Conservation (phyloP, 2,888 invertebrate species). For the Acanthopleura granulata region DNA sequence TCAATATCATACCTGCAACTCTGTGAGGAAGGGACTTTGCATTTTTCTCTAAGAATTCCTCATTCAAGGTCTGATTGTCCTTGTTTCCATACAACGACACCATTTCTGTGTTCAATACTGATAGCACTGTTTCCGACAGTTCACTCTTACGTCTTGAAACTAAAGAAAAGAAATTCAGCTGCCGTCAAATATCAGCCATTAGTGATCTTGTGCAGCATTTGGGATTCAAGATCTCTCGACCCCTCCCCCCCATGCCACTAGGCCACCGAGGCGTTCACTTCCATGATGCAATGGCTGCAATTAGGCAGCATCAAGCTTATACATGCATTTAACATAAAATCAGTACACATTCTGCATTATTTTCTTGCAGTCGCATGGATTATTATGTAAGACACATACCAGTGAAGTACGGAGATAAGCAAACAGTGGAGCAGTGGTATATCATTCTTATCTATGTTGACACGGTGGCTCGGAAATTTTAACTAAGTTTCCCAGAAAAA, state of each 20-base stretch:
- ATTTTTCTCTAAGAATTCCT: conserved; percentile 78
- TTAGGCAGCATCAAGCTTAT: neutral
- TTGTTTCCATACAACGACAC: conserved; percentile 73
- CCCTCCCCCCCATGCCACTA: too few relatives aligned
- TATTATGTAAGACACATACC: too few relatives aligned
- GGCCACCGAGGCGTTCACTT: too few relatives aligned
- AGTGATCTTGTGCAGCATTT: too few relatives aligned
- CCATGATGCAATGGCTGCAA: neutral
- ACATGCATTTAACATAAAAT: too few relatives aligned
- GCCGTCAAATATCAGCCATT: neutral
- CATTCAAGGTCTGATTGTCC: conserved; percentile 76
- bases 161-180: conserved; percentile 27
- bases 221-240: too few relatives aligned
- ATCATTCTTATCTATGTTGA: too few relatives aligned
- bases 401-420: too few relatives aligned
- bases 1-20: conserved; percentile 77
- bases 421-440: too few relatives aligned
- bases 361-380: too few relatives aligned
- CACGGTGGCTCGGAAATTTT: too few relatives aligned
- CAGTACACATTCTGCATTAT: too few relatives aligned
- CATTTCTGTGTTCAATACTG: conserved; percentile 70
- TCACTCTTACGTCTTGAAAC: conserved; percentile 45
- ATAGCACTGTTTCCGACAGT: conserved; percentile 55
- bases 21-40: conserved; percentile 81
- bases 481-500: neutral